Evolutionary conservation across 2,888 invertebrate species (phyloP).

Genomic region (Xylota segnis): DNA sequence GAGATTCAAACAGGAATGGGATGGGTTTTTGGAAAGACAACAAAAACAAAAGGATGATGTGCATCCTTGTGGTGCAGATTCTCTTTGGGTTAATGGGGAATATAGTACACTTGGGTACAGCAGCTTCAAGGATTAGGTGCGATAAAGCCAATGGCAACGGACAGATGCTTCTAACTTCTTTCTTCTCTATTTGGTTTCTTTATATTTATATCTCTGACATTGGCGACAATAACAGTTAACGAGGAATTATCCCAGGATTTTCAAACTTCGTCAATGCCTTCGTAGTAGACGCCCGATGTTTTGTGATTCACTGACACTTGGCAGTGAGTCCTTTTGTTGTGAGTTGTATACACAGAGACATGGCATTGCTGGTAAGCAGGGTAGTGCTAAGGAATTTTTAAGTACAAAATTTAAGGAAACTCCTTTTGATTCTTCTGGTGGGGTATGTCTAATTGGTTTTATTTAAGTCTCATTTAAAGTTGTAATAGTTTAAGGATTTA

Average conservation of each 20-base stretch:
- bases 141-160: constrained; percentile 25
- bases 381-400: neutral
- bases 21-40: constrained; percentile 31
- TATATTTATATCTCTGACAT: constrained; percentile 5
- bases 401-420: neutral
- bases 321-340: constrained; percentile 12
- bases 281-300: constrained; percentile 22
- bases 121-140: constrained; percentile 52
- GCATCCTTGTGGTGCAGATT: constrained; percentile 21
- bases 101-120: neutral
- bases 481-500: too few relatives aligned
- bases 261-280: constrained; percentile 27
- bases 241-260: constrained; percentile 63
- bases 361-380: neutral
- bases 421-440: neutral
- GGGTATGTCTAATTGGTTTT: neutral
- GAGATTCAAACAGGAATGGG: neutral
- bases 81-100: constrained; percentile 19
- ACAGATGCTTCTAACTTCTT: constrained; percentile 22
- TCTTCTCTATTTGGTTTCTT: constrained; percentile 14
- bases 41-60: constrained; percentile 30
- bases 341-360: neutral
- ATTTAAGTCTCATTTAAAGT: too few relatives aligned
- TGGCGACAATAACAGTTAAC: constrained; percentile 67
- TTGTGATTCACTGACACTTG: constrained; percentile 43